These are phyloP conservation scores for Cephalopterus ornatus DNA, from an alignment of 2,113 vertebrate genomes.

Conservation along the genomic window DNA sequence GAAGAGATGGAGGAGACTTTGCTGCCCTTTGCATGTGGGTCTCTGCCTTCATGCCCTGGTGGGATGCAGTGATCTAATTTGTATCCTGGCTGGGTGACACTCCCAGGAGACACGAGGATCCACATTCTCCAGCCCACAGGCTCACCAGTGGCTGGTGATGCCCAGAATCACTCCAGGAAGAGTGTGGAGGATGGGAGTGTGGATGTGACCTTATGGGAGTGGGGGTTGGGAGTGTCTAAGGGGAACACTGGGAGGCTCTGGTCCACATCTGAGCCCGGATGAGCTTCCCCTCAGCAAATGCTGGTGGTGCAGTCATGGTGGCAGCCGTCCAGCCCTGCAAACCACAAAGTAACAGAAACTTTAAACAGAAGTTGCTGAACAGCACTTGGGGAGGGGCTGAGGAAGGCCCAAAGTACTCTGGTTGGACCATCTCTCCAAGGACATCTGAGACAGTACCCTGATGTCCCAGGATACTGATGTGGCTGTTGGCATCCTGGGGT, in stretches of 20 bases:
- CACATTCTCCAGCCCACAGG: background rate
- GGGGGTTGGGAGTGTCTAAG: background rate
- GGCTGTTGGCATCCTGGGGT: background rate
- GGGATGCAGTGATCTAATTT: background rate
- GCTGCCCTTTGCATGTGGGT: background rate
- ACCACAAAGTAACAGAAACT: background rate
- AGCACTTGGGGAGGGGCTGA: background rate
- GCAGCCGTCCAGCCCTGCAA: background rate
- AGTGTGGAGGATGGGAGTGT: background rate
- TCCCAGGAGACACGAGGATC: background rate
- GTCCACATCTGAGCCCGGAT: background rate
- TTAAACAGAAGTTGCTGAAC: background rate
- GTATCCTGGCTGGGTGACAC: background rate
- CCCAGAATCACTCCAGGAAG: background rate
- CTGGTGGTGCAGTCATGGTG: background rate
- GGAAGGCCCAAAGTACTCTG: background rate
- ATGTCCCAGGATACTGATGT: background rate
- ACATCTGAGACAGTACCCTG: background rate
- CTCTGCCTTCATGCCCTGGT: background rate
- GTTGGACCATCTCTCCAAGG: background rate
- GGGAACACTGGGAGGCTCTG: rapidly evolving
- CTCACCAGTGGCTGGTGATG: background rate
- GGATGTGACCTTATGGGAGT: background rate
- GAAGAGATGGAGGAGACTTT: background rate
- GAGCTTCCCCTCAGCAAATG: background rate